Percentiles rank a stretch among this genome's conserved stretches.
Conservation (phyloP, 2,113 vertebrate species). For the Phaetusa simplex region DNA sequence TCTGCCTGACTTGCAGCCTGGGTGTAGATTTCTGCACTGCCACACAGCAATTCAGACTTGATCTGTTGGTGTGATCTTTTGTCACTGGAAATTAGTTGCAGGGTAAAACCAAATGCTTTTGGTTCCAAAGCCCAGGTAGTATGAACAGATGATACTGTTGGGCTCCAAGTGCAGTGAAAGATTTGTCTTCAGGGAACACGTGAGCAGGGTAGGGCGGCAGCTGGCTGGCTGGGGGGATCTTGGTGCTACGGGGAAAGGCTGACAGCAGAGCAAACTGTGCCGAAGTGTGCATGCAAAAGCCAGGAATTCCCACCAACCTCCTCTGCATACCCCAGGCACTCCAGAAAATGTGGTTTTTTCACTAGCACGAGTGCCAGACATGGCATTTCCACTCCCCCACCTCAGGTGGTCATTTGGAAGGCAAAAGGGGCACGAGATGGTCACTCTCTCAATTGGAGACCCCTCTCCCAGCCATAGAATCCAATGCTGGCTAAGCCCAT, state of each 20-base stretch:
- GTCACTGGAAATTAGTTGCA: neutral
- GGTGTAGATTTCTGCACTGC: neutral
- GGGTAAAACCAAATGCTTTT: neutral
- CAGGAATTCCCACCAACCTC: neutral
- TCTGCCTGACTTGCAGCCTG: neutral
- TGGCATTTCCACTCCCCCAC: neutral
- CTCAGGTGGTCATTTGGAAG: neutral
- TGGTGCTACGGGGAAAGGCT: neutral
- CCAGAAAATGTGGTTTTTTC: neutral
- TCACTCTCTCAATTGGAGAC: neutral
- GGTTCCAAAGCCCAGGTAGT: neutral
- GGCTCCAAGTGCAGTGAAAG: neutral
- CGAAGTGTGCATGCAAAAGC: neutral
- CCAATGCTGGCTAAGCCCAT: neutral
- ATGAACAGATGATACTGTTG: neutral
- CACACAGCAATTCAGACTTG: neutral
- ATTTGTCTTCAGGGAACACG: neutral
- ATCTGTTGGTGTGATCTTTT: neutral
- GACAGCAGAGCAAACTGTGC: neutral
- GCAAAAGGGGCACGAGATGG: neutral
- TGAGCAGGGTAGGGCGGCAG: neutral
- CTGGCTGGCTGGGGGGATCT: neutral
- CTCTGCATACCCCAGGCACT: neutral
- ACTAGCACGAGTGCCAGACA: neutral
- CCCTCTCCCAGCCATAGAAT: neutral